A percentile compares a stretch with the other conserved stretches of the same genome.
phyloP scores from a whole-genome alignment of 2,113 vertebrate species.

The Semicossyphus pulcher region DNA sequence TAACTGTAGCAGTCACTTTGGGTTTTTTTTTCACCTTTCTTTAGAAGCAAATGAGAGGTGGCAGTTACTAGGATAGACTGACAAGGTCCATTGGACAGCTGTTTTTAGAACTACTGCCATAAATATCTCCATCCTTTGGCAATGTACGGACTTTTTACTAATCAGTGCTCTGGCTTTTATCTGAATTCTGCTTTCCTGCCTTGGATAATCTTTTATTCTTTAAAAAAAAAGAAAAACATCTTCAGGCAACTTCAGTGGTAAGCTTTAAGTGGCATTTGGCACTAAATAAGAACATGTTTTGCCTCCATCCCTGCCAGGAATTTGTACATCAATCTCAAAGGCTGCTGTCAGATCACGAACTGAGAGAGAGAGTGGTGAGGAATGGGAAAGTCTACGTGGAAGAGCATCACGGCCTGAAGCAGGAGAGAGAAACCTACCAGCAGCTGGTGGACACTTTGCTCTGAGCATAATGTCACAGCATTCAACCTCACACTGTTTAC shows the following conservation, averaged over 20 bases:
- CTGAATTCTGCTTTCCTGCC: slow-evolving; percentile 41
- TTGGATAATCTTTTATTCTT: slow-evolving; percentile 57
- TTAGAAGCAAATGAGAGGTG: slow-evolving; percentile 43
- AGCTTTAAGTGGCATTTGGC: slow-evolving; percentile 63
- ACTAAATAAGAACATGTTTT: slow-evolving; percentile 53
- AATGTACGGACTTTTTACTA: slow-evolving; percentile 50
- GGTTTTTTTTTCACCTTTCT: slow-evolving; percentile 22
- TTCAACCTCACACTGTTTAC: not conserved
- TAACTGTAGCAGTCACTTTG: slow-evolving; percentile 6
- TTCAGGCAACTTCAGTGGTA: slow-evolving; percentile 55
- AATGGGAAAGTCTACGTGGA: slow-evolving; percentile 86
- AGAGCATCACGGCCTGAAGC: slow-evolving; percentile 81
- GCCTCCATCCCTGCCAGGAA: slow-evolving; percentile 83
- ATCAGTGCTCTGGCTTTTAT: slow-evolving; percentile 49
- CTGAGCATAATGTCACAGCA: slow-evolving; percentile 10
- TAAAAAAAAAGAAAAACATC: slow-evolving; percentile 54
- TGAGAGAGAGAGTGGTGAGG: slow-evolving; percentile 81
- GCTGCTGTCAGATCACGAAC: slow-evolving; percentile 81
- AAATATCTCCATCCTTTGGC: slow-evolving; percentile 65
- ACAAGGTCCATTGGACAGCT: slow-evolving; percentile 43
- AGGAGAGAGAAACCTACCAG: slow-evolving; percentile 88
- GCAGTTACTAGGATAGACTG: slow-evolving; percentile 43
- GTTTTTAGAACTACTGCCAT: slow-evolving; percentile 48
- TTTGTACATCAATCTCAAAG: slow-evolving; percentile 88
- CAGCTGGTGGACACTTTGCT: slow-evolving; percentile 82